Evolutionary conservation across 2,888 invertebrate genomes (phyloP).

Genomic region (Diarsia mendica): DNA sequence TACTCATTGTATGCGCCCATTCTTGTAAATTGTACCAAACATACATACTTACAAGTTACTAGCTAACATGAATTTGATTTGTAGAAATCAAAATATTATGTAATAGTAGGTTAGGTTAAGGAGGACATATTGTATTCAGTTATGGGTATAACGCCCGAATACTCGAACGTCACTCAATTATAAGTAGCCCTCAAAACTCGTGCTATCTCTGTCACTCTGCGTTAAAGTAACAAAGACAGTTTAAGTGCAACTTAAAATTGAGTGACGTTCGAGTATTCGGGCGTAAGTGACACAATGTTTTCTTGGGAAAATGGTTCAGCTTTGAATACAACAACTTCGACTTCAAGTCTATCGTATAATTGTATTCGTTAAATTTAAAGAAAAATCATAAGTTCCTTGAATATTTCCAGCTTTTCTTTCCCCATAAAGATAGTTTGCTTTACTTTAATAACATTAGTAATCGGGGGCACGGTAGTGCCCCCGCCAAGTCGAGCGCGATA

Average conservation of each 20-base stretch:
- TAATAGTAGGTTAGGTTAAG: background rate
- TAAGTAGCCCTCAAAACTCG: too few species aligned
- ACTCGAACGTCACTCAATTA: too few species aligned
- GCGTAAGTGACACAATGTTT: background rate
- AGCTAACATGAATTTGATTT: constrained; percentile 47
- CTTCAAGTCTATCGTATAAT: too few species aligned
- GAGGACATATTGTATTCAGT: background rate
- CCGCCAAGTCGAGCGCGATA: too few species aligned
- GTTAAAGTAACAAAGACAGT: too few species aligned
- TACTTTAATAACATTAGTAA: background rate
- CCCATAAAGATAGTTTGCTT: background rate
- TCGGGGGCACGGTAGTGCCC: too few species aligned
- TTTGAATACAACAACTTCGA: background rate
- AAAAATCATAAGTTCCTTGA: background rate
- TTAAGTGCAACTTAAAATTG: too few species aligned
- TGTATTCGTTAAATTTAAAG: too few species aligned
- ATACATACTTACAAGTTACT: constrained; percentile 29
- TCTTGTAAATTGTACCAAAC: constrained; percentile 67
- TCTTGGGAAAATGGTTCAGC: background rate
- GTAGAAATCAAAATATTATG: constrained; percentile 32
- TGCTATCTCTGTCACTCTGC: too few species aligned
- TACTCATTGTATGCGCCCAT: constrained; percentile 67
- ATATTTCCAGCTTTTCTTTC: background rate
- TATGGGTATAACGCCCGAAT: too few species aligned
- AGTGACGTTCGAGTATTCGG: too few species aligned